Evolutionary conservation across 2,888 invertebrate species (phyloP).

Genomic region (Hybos culiciformis): DNA sequence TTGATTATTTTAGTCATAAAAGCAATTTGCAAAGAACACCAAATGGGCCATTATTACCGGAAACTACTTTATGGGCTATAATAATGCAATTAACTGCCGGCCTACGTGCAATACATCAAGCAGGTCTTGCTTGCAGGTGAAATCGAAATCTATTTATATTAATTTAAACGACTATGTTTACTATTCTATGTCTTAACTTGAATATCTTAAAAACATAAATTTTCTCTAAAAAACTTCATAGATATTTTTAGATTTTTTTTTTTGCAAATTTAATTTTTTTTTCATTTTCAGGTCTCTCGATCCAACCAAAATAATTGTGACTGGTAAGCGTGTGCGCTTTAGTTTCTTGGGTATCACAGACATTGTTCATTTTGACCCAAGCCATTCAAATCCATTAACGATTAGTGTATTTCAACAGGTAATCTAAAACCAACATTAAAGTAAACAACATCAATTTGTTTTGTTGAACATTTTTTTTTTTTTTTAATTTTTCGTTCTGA

Average conservation of each 20-base stretch:
- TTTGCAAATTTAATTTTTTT: too few species aligned
- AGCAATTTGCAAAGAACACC: constrained; percentile 37
- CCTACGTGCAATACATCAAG: constrained; percentile 74
- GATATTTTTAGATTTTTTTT: too few species aligned
- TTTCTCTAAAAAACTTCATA: too few species aligned
- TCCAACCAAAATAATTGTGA: constrained; percentile 80
- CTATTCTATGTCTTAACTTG: too few species aligned
- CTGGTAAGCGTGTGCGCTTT: constrained; percentile 63
- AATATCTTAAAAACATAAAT: too few species aligned
- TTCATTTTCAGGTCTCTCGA: constrained; percentile 84
- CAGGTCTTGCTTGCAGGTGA: constrained; percentile 48
- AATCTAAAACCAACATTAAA: too few species aligned
- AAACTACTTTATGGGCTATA: constrained; percentile 87
- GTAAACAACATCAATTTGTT: too few species aligned
- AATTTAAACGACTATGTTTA: too few species aligned
- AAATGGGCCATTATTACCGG: constrained; percentile 68
- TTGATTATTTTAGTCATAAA: constrained; percentile 36
- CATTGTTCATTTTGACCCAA: constrained; percentile 61
- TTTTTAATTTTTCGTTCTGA: too few species aligned
- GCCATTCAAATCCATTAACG: constrained; percentile 48
- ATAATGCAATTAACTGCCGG: constrained; percentile 92
- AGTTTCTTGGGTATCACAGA: constrained; percentile 72
- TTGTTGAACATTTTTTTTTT: too few species aligned
- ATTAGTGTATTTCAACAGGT: constrained; percentile 55
- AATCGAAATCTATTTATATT: constrained; percentile 14